A percentile compares a stretch with the other conserved stretches of the same genome.
These are phyloP conservation scores for Heliconius ethilla DNA, from an alignment of 2,888 invertebrate genomes.

Conservation along the genomic window DNA sequence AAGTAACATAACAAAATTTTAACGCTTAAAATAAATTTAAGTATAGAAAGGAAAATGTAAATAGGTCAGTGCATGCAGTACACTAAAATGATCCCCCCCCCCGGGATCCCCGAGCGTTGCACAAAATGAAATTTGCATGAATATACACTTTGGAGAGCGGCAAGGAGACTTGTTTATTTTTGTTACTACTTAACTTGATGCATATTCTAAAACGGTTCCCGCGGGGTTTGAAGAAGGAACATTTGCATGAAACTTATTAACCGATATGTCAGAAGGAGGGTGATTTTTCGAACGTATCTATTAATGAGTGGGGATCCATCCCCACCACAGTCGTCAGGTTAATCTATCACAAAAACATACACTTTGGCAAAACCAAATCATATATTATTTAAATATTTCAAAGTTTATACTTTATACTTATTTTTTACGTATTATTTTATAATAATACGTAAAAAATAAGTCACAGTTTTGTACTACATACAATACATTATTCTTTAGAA, in stretches of 20 bases:
- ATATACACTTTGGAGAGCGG: constrained; percentile 1
- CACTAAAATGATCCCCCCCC: not conserved
- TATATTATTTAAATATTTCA: not conserved
- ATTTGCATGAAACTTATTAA: not conserved
- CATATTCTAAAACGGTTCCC: not conserved
- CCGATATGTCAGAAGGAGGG: not conserved
- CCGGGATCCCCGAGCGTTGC: not conserved
- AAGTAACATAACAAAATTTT: too few relatives aligned
- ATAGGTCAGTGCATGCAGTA: not conserved
- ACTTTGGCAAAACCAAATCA: too few relatives aligned
- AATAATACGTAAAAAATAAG: not conserved
- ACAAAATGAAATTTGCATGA: constrained; percentile 17
- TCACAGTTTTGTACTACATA: not conserved
- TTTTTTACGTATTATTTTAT: too few relatives aligned
- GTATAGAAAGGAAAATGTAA: not conserved
- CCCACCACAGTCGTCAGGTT: too few relatives aligned
- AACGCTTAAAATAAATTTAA: not conserved
- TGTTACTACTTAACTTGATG: not conserved
- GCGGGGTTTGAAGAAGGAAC: not conserved
- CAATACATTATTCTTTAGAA: not conserved
- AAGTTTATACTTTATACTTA: too few relatives aligned
- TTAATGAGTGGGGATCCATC: too few relatives aligned
- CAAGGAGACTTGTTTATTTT: not conserved
- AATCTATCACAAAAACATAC: too few relatives aligned
- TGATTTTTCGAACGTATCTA: not conserved